A percentile compares a stretch with the other conserved stretches of the same genome.
phyloP scores from a whole-genome alignment of 2,113 vertebrate genomes.

The Ammodytes marinus region DNA sequence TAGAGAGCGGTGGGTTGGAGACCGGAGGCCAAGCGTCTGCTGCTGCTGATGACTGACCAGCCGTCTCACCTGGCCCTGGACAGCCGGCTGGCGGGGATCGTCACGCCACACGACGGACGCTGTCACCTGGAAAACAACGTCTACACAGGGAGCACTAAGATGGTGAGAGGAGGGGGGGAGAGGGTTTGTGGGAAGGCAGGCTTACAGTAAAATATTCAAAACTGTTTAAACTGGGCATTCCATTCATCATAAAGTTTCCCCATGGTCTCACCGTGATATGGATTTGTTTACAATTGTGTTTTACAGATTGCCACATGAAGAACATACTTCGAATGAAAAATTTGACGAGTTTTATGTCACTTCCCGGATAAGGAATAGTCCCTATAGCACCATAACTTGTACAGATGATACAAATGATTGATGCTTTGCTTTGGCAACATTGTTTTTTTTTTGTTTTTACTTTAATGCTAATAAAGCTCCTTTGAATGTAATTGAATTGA shows the following conservation, averaged over 20 bases:
- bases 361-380: too few relatives aligned
- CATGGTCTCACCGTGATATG: not conserved
- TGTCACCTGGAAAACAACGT: constrained; percentile 95
- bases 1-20: constrained; percentile 95
- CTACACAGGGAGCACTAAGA: constrained; percentile 91
- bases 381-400: too few relatives aligned
- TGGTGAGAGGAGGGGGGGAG: constrained; percentile 85
- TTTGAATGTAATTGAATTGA: too few relatives aligned
- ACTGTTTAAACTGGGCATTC: not conserved
- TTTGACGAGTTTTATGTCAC: too few relatives aligned
- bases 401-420: too few relatives aligned
- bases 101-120: constrained; percentile 93
- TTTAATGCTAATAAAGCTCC: too few relatives aligned
- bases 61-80: constrained; percentile 97
- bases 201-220: not conserved
- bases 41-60: constrained; percentile 98
- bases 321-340: too few relatives aligned
- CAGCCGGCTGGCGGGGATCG: constrained; percentile 95
- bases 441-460: too few relatives aligned
- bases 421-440: too few relatives aligned
- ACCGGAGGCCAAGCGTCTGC: constrained; percentile 92
- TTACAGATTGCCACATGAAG: too few relatives aligned
- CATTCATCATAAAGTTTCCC: not conserved
- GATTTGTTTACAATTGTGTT: too few relatives aligned
- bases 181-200: too few relatives aligned